Conservation (phyloP, 1,140 invertebrate genomes). For the Reticulitermes speratus region DNA sequence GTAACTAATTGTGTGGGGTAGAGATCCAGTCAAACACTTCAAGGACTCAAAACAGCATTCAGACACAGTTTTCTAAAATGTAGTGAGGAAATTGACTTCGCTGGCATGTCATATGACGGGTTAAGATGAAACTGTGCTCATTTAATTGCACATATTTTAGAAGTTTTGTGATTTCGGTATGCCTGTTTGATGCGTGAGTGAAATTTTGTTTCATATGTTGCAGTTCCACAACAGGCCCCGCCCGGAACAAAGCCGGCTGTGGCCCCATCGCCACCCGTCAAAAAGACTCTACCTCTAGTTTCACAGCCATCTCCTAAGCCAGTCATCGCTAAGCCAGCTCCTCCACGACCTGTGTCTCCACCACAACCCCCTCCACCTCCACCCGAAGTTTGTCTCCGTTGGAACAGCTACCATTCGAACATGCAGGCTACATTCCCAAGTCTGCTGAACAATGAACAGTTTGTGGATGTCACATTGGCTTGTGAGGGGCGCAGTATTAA, state of each 20-base stretch:
- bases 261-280: neutral
- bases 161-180: no score
- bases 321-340: neutral
- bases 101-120: no score
- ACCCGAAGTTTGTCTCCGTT: constrained; percentile 44
- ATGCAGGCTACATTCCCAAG: constrained; percentile 51
- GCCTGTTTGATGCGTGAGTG: no score
- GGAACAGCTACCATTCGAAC: constrained; percentile 54
- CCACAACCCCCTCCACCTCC: constrained; percentile 28
- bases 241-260: neutral
- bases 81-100: no score
- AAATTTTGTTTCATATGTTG: neutral
- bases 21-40: no score
- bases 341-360: constrained; percentile 22
- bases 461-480: constrained; percentile 58
- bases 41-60: no score
- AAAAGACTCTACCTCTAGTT: neutral
- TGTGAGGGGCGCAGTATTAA: constrained; percentile 52
- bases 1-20: no score
- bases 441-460: constrained; percentile 52
- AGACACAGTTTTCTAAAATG: no score
- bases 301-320: neutral
- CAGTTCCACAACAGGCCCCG: constrained; percentile 18
- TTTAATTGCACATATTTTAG: no score
- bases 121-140: no score